These are phyloP conservation scores for Brachynemurus nebulosus DNA, from an alignment of 2,888 invertebrate species.

Conservation along the genomic window DNA sequence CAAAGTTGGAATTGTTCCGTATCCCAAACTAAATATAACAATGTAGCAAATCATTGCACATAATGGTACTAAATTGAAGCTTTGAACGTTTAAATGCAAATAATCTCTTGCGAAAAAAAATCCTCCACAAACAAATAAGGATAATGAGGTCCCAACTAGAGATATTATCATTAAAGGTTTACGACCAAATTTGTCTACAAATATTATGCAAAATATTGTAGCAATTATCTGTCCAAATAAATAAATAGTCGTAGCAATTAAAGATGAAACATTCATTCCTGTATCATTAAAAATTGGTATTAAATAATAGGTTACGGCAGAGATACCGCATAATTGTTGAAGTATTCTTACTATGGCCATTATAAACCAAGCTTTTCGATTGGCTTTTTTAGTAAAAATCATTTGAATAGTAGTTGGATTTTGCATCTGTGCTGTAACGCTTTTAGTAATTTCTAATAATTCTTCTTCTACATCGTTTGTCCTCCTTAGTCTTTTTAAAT, in stretches of 20 bases:
- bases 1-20: constrained; percentile 36
- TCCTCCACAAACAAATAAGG: constrained; percentile 28
- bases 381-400: constrained; percentile 36
- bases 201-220: constrained; percentile 38
- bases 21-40: constrained; percentile 35
- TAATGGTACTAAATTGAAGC: constrained; percentile 35
- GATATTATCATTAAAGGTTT: constrained; percentile 46
- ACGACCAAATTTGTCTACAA: constrained; percentile 50
- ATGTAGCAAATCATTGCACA: constrained; percentile 35
- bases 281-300: constrained; percentile 43
- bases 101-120: constrained; percentile 7
- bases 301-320: constrained; percentile 46
- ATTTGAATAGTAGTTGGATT: constrained; percentile 37
- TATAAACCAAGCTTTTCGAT: constrained; percentile 45
- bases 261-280: constrained; percentile 33
- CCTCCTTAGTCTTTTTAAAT: constrained; percentile 42
- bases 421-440: constrained; percentile 26
- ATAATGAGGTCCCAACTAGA: constrained; percentile 30
- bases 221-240: constrained; percentile 43
- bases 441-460: constrained; percentile 14
- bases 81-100: constrained; percentile 20
- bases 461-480: constrained; percentile 31
- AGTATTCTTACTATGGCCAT: constrained; percentile 39
- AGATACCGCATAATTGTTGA: constrained; percentile 39
- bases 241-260: constrained; percentile 42